A percentile compares a stretch with the other conserved stretches of the same genome.
These are phyloP conservation scores for Piscicola geometra DNA, from an alignment of 2,888 invertebrate genomes.

Conservation along the genomic window DNA sequence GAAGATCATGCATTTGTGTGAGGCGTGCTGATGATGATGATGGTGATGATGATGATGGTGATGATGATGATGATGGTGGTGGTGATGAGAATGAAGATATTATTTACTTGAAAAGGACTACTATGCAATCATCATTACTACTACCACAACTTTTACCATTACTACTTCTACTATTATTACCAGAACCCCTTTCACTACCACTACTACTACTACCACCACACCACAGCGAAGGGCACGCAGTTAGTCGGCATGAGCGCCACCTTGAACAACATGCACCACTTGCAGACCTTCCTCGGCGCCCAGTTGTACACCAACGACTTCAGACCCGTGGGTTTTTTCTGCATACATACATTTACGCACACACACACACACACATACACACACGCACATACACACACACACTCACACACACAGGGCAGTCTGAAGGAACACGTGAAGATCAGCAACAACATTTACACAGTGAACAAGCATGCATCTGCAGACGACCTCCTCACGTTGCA, in stretches of 20 bases:
- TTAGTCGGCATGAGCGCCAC: slow-evolving; percentile 97
- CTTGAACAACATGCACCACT: slow-evolving; percentile 78
- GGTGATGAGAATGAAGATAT: too few relatives aligned
- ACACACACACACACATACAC: too few relatives aligned
- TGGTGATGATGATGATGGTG: slow-evolving; percentile 33
- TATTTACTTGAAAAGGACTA: too few relatives aligned
- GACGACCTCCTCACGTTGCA: not conserved
- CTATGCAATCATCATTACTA: too few relatives aligned
- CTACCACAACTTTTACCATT: too few relatives aligned
- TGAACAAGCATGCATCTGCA: not conserved
- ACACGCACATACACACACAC: not conserved
- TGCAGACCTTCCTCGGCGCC: slow-evolving; percentile 76
- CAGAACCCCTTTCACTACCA: too few relatives aligned
- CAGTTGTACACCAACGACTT: slow-evolving; percentile 78
- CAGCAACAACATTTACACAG: slow-evolving; percentile 5
- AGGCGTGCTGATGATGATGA: slow-evolving; percentile 23
- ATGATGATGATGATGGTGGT: slow-evolving; percentile 16
- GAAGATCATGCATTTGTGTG: slow-evolving; percentile 60
- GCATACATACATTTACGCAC: too few relatives aligned
- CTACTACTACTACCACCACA: too few relatives aligned
- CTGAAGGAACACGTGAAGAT: slow-evolving; percentile 6
- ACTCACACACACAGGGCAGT: not conserved
- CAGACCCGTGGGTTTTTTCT: slow-evolving; percentile 68
- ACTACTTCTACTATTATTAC: too few relatives aligned
- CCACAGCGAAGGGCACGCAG: slow-evolving; percentile 65